Conservation (phyloP, 2,888 invertebrate species). For the Ceramica pisi region DNA sequence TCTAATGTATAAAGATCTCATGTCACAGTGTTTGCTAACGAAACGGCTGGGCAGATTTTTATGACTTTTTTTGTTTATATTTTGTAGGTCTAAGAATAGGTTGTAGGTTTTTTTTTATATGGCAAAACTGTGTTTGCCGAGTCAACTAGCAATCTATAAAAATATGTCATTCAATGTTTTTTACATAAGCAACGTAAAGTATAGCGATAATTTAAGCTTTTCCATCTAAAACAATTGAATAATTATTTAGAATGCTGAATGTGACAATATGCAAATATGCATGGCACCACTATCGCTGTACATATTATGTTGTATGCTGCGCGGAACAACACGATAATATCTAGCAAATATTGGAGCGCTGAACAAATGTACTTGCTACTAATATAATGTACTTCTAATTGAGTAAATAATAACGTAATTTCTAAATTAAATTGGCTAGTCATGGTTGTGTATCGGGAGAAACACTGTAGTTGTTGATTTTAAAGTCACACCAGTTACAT, state of each 20-base stretch:
- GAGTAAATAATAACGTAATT: conserved; percentile 50
- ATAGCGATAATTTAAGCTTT: conserved; percentile 8
- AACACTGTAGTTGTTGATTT: not conserved
- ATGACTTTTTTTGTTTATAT: no score
- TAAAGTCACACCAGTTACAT: not conserved
- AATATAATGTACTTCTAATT: conserved; percentile 37
- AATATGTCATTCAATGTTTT: not conserved
- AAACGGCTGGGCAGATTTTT: no score
- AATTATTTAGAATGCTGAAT: conserved; percentile 21
- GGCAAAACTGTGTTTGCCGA: no score
- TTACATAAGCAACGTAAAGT: not conserved
- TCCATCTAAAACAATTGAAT: conserved; percentile 35
- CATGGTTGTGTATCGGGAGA: conserved; percentile 1
- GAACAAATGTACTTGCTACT: conserved; percentile 10
- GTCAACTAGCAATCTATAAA: no score
- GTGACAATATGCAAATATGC: conserved; percentile 45
- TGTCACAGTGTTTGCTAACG: no score
- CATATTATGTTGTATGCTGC: conserved; percentile 17
- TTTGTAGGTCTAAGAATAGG: no score
- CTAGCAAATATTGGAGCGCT: conserved; percentile 36
- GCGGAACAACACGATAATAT: conserved; percentile 49
- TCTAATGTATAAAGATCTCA: no score
- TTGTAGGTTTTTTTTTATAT: no score
- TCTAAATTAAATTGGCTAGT: conserved; percentile 23
- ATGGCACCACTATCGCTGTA: conserved; percentile 5